Evolutionary conservation across 1,140 invertebrate genomes (phyloP).

Genomic region (Micrasema minimum): DNA sequence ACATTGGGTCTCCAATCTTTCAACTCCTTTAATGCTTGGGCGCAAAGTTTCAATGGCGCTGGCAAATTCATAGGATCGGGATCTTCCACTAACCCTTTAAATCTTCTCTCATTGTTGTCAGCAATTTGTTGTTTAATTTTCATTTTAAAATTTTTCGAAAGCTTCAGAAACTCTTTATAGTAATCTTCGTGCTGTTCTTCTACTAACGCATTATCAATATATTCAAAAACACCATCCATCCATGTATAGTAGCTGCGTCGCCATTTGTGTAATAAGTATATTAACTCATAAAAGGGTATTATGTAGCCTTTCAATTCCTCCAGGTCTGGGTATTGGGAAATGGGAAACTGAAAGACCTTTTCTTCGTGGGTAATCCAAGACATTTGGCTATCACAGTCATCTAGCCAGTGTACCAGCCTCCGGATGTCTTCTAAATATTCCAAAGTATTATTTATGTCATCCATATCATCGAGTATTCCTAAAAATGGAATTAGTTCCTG

Average conservation of each 20-base stretch:
- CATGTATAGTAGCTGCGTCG: constrained; percentile 84
- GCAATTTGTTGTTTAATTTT: constrained; percentile 81
- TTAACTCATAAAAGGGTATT: constrained; percentile 74
- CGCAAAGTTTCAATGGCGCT: constrained; percentile 80
- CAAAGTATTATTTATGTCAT: constrained; percentile 71
- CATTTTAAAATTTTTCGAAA: constrained; percentile 82
- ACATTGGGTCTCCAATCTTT: constrained; percentile 85
- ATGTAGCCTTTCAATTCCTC: constrained; percentile 78
- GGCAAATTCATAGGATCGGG: constrained; percentile 80
- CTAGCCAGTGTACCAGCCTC: constrained; percentile 78
- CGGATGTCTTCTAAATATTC: constrained; percentile 77
- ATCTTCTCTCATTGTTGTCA: constrained; percentile 73
- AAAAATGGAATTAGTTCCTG: constrained; percentile 77
- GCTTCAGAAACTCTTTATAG: constrained; percentile 79
- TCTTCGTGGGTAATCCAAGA: constrained; percentile 92
- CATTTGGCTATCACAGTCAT: constrained; percentile 77
- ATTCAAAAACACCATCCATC: constrained; percentile 91
- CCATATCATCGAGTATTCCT: constrained; percentile 75
- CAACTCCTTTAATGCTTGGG: constrained; percentile 76
- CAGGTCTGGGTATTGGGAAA: constrained; percentile 78
- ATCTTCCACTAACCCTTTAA: constrained; percentile 79
- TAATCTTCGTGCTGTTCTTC: constrained; percentile 79
- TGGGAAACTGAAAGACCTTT: constrained; percentile 82
- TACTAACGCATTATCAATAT: constrained; percentile 78
- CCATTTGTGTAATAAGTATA: constrained; percentile 75